phyloP scores from a whole-genome alignment of 2,797 vertebrate species.

The Falco naumanni region DNA sequence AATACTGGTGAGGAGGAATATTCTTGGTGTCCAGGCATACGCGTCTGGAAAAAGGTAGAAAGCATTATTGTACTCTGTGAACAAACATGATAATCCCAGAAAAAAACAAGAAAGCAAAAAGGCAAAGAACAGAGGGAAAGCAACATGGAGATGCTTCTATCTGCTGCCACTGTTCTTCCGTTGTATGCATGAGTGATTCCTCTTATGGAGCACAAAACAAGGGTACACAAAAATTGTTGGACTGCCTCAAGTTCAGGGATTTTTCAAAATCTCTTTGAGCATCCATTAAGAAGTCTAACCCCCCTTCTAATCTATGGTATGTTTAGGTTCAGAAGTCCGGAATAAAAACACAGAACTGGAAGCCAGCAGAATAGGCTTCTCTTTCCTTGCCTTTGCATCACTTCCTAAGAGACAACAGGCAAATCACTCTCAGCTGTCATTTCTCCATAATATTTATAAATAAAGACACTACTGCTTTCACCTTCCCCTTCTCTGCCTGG shows the following conservation, averaged over 20 bases:
- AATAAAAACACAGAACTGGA: background rate
- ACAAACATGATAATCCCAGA: background rate
- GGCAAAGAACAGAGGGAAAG: conserved; percentile 24
- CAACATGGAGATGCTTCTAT: conserved; percentile 41
- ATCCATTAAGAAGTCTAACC: background rate
- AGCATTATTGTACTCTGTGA: conserved; percentile 15
- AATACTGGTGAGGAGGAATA: conserved; percentile 91
- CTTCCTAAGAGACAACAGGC: background rate
- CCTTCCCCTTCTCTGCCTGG: background rate
- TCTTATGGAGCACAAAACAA: conserved; percentile 24
- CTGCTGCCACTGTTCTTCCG: conserved; percentile 1
- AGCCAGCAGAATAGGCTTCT: background rate
- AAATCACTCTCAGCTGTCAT: background rate
- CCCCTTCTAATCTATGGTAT: background rate
- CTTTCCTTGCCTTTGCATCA: background rate
- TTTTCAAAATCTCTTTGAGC: background rate
- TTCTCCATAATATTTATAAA: background rate
- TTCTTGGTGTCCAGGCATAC: conserved; percentile 90
- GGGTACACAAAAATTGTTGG: background rate
- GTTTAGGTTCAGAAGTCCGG: background rate
- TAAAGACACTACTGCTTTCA: background rate
- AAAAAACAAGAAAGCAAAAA: conserved; percentile 35
- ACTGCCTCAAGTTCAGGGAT: background rate
- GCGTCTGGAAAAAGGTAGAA: conserved; percentile 71
- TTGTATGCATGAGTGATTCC: background rate